Evolutionary conservation across 2,113 vertebrate genomes (phyloP).

Genomic region (Podarcis cretensis): DNA sequence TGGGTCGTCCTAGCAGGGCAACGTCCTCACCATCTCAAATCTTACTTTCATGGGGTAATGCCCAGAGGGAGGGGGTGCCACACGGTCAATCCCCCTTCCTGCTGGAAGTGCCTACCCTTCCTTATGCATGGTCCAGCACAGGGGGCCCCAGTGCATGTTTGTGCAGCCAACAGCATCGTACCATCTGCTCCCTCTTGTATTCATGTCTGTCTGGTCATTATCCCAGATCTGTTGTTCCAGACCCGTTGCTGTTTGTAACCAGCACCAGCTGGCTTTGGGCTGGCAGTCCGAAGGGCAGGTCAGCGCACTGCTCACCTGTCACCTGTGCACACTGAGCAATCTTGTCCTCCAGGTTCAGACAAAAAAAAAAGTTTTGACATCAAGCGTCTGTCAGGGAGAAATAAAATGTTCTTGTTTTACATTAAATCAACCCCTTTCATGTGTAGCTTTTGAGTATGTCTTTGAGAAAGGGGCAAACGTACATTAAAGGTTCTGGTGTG

Average conservation of each 20-base stretch:
- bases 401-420: conserved; percentile 27
- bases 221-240: not conserved
- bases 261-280: not conserved
- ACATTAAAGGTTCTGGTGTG: not conserved
- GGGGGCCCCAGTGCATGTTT: not conserved
- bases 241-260: not conserved
- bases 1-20: conserved; percentile 35
- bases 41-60: not conserved
- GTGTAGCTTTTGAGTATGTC: not conserved
- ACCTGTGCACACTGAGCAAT: not conserved
- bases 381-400: conserved; percentile 1
- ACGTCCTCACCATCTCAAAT: conserved; percentile 41
- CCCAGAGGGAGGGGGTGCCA: not conserved
- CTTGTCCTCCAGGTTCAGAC: not conserved
- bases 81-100: not conserved
- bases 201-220: not conserved
- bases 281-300: not conserved
- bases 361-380: not conserved
- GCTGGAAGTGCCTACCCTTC: not conserved
- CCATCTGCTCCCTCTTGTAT: not conserved
- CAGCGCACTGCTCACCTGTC: not conserved
- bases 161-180: conserved; percentile 6
- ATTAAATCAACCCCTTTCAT: conserved; percentile 1
- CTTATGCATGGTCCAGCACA: conserved; percentile 12
- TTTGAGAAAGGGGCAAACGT: not conserved